Conservation (phyloP, 2,888 invertebrate species). For the Scelioninae gen. 1 region DNA sequence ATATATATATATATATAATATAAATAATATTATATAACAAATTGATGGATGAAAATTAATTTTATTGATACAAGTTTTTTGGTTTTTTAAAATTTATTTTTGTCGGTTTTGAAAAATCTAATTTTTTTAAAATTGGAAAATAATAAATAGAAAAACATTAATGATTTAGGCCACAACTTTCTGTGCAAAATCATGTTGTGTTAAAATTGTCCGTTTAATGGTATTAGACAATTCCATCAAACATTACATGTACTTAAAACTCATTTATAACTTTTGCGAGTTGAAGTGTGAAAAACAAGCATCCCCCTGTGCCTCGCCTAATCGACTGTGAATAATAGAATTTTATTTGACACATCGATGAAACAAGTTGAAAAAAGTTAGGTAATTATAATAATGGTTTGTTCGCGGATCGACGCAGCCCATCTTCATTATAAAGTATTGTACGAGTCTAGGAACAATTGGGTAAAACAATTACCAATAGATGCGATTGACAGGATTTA, state of each 20-base stretch:
- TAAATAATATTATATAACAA: too few relatives aligned
- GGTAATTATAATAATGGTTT: slow-evolving; percentile 34
- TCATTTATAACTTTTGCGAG: slow-evolving; percentile 1
- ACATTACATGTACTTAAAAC: slow-evolving; percentile 1
- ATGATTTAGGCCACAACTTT: too few relatives aligned
- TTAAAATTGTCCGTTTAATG: not conserved
- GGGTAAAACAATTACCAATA: slow-evolving; percentile 21
- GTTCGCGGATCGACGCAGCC: slow-evolving; percentile 17
- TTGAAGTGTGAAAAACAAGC: slow-evolving; percentile 19
- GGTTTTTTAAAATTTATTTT: too few relatives aligned
- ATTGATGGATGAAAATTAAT: too few relatives aligned
- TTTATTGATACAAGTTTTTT: too few relatives aligned
- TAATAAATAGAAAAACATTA: too few relatives aligned
- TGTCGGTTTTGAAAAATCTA: too few relatives aligned
- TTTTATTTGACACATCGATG: slow-evolving; percentile 27
- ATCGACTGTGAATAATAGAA: slow-evolving; percentile 22
- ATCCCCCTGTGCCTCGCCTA: slow-evolving; percentile 6
- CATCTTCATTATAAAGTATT: slow-evolving; percentile 35
- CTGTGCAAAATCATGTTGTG: too few relatives aligned
- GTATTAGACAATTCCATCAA: not conserved
- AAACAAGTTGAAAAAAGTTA: slow-evolving; percentile 18
- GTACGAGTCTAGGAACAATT: slow-evolving; percentile 29
- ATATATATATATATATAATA: too few relatives aligned
- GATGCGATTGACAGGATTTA: slow-evolving; percentile 21
- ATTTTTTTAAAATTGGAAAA: too few relatives aligned